phyloP scores from a whole-genome alignment of 2,797 vertebrate species.

The Eleutherodactylus coqui region DNA sequence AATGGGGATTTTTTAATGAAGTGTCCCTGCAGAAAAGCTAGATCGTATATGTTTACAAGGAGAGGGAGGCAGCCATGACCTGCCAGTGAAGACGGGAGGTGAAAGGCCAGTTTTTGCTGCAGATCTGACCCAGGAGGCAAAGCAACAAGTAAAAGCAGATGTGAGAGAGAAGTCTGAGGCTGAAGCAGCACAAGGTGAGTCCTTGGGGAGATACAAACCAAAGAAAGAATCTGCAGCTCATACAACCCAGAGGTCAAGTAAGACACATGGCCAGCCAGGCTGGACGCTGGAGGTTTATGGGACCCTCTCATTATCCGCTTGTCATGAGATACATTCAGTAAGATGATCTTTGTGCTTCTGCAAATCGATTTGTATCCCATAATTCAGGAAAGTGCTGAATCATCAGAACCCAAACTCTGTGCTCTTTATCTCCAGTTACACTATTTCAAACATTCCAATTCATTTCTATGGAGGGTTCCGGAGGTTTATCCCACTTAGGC shows the following conservation, averaged over 20 bases:
- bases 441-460: background rate
- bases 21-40: background rate
- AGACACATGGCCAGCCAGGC: background rate
- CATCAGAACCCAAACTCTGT: background rate
- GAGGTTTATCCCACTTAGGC: too few species aligned
- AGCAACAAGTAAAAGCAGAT: conserved; percentile 22
- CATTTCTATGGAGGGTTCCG: too few species aligned
- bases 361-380: background rate
- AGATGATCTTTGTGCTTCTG: background rate
- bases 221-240: background rate
- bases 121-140: background rate
- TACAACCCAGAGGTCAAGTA: background rate
- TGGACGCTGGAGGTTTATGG: background rate
- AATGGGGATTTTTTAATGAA: too few species aligned
- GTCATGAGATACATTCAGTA: background rate
- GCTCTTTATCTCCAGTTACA: background rate
- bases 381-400: background rate
- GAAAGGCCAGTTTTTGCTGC: background rate
- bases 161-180: background rate
- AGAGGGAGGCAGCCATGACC: background rate
- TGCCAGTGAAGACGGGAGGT: background rate
- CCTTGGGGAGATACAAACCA: background rate
- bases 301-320: background rate
- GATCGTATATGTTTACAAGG: background rate
- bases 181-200: background rate